Conservation (phyloP, 2,888 invertebrate species). For the Apomyelois bistriatella region DNA sequence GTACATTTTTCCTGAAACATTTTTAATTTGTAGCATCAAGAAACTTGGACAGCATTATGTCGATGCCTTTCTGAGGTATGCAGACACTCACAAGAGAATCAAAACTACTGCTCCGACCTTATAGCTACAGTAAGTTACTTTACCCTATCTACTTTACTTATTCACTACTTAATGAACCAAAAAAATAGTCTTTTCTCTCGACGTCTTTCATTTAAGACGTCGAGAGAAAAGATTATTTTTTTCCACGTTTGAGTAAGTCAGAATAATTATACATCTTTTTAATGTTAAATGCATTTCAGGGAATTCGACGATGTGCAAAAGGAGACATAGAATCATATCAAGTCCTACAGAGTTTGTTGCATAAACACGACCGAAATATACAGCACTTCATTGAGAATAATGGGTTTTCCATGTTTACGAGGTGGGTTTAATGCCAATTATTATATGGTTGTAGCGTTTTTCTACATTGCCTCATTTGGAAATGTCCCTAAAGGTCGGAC, state of each 20-base stretch:
- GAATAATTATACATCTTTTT: no score
- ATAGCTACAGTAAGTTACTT: slow-evolving; percentile 50
- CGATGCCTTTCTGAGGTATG: slow-evolving; percentile 55
- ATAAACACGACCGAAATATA: neutral
- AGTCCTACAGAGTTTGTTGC: slow-evolving; percentile 3
- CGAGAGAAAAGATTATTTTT: no score
- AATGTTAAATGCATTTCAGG: no score
- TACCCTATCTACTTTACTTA: no score
- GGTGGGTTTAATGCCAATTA: no score
- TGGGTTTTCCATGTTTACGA: neutral
- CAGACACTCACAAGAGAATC: slow-evolving; percentile 43
- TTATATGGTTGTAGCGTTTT: no score
- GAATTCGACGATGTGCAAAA: neutral
- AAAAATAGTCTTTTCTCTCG: no score
- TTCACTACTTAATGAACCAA: no score
- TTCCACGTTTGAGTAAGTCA: no score
- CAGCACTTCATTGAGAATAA: neutral
- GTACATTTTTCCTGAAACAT: neutral
- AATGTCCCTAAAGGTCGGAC: no score
- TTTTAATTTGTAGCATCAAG: slow-evolving; percentile 43
- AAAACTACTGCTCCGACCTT: slow-evolving; percentile 58
- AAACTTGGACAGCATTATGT: slow-evolving; percentile 62
- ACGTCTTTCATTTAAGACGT: no score
- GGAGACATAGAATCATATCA: slow-evolving; percentile 6
- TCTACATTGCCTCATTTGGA: no score